Evolutionary conservation across 2,888 invertebrate genomes (phyloP), one percentile per base, ranked within the genome.

Genomic region (Rapana venosa): DNA sequence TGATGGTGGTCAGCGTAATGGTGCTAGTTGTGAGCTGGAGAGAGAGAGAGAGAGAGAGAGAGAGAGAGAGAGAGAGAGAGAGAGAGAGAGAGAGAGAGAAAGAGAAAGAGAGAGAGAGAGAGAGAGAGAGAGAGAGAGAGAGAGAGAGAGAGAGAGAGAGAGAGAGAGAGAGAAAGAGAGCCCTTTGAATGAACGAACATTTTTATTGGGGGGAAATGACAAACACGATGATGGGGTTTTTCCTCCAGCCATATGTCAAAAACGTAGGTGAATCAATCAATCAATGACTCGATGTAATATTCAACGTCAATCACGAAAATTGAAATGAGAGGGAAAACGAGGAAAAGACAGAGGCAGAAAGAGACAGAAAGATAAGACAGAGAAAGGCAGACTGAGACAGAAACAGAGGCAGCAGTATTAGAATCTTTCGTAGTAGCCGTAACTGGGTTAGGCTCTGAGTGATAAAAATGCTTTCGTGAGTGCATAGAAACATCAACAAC

Each of bases 51-150:
- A 79, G 79, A 79, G 79, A 79, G 79, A 32, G 15, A 32, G 32
- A 32, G 15, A 35, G 79, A 35, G 32, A 79, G 35, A 32, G 15
- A 32, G 79, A 79, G 79, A 35, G 79, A 79, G 79, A 79, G 79
- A 79, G 35, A 79, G 79, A 79, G 79, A 79, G 79, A 79, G 35
- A 79, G n/a, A 35, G 79, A 79, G 79, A 79, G 79, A 32, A 22
- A 26, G 30, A n/a, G 74, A n/a, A 15, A 22, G 77, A 22, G 32
- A 22, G 77, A 79, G n/a, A n/a, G n/a, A n/a, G 74, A n/a, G 74
- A n/a, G 30, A n/a, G 74, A n/a, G n/a, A 1, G 11, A 22, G 22
- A 79, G 22, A 32, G 13, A 32, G 15, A 79, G 32, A 17, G 15
- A 32, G 1, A 79, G 20, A 79, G 32, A 79, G 77, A 32, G 8